Conservation (phyloP, 2,113 vertebrate genomes). For the Columba livia region DNA sequence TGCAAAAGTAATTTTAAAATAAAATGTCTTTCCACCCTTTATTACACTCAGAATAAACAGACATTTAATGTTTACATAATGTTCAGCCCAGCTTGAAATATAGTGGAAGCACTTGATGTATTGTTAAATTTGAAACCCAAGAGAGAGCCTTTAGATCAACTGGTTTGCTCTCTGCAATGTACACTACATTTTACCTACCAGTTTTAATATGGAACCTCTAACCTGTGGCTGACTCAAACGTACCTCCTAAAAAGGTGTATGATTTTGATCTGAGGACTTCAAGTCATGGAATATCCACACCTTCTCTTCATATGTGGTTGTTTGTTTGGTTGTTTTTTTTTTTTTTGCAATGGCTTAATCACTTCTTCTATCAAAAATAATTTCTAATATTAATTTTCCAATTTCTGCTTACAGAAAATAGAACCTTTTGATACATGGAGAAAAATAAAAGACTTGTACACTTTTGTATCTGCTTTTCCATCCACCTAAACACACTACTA, state of each 20-base stretch:
- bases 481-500: not conserved
- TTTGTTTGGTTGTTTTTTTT: too few species aligned
- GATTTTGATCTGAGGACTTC: not conserved
- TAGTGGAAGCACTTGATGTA: rapidly evolving
- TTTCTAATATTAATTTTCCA: not conserved
- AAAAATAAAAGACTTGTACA: not conserved
- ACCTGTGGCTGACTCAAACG: not conserved
- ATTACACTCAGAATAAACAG: not conserved
- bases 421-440: not conserved
- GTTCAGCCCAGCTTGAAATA: not conserved
- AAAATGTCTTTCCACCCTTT: not conserved
- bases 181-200: not conserved
- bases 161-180: not conserved
- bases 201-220: not conserved
- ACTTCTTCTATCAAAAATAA: not conserved
- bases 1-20: not conserved
- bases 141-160: not conserved
- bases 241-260: not conserved
- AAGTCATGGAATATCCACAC: not conserved
- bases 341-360: not conserved
- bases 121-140: not conserved
- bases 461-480: not conserved
- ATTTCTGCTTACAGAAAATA: not conserved
- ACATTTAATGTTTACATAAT: not conserved
- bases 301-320: not conserved